Conservation (phyloP, 2,797 vertebrate genomes). For the Notamacropus eugenii region DNA sequence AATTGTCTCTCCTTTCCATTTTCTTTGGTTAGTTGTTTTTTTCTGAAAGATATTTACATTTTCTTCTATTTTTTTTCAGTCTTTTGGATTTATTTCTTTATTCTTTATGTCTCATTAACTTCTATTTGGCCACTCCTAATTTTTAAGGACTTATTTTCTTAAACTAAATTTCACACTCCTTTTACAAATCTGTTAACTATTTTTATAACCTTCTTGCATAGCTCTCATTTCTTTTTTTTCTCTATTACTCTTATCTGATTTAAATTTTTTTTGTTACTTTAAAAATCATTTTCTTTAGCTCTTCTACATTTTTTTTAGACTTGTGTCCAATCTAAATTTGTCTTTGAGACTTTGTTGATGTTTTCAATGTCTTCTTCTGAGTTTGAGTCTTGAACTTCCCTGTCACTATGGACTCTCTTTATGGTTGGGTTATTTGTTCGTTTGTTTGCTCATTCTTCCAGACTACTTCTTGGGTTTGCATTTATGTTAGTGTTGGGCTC, state of each 20-base stretch:
- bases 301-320: background rate
- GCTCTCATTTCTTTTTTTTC: background rate
- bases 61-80: background rate
- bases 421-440: background rate
- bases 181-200: background rate
- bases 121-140: background rate
- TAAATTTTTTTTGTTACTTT: background rate
- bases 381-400: background rate
- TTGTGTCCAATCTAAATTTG: background rate
- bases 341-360: background rate
- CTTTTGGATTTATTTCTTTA: background rate
- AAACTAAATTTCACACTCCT: background rate
- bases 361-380: background rate
- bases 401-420: background rate
- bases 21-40: background rate
- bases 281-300: background rate
- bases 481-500: background rate
- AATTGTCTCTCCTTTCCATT: background rate
- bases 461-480: background rate
- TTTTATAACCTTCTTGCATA: background rate
- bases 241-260: background rate
- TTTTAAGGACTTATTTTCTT: background rate
- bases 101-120: background rate
- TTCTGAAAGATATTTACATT: background rate
- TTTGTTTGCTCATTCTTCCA: background rate